Percentiles rank a stretch among this genome's conserved stretches.
phyloP scores from a whole-genome alignment of 1,140 invertebrate genomes.

The Zaprionus tsacasi region DNA sequence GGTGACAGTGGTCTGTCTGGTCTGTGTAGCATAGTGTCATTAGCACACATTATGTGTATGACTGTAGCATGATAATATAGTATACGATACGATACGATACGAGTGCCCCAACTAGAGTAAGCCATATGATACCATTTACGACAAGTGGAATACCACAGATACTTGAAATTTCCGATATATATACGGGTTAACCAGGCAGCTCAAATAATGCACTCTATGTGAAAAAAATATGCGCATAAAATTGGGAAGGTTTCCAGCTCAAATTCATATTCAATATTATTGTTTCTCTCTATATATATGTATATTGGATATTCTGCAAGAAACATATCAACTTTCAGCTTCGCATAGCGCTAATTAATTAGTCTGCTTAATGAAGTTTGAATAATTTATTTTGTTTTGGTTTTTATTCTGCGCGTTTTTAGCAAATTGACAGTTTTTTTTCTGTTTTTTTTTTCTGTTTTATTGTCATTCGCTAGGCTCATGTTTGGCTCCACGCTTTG shows the following conservation, averaged over 20 bases:
- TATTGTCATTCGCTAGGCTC: conserved; percentile 7
- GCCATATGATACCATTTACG: not conserved
- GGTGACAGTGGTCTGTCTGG: conserved; percentile 3
- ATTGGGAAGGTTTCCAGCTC: not conserved
- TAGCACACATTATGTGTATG: conserved; percentile 42
- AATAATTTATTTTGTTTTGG: conserved; percentile 27
- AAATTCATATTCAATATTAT: not conserved
- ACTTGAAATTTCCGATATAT: not conserved
- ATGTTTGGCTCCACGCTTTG: conserved; percentile 23
- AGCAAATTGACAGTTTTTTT: conserved; percentile 27
- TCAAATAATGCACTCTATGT: not conserved
- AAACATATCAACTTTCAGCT: conserved; percentile 9
- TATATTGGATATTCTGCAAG: not conserved
- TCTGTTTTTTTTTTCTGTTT: conserved; percentile 16
- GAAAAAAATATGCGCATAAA: not conserved
- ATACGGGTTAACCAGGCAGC: not conserved
- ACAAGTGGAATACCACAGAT: not conserved
- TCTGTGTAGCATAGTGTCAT: conserved; percentile 31
- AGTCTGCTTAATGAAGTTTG: conserved; percentile 36
- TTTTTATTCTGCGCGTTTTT: conserved; percentile 10
- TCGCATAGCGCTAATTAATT: conserved; percentile 45
- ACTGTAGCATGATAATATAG: conserved; percentile 25
- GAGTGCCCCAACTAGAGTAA: not conserved
- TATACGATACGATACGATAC: not conserved
- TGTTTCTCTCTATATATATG: not conserved